Percentiles rank a stretch among this genome's conserved stretches.
These are phyloP conservation scores for Heliconius congener DNA, from an alignment of 1,140 invertebrate species.

Conservation along the genomic window DNA sequence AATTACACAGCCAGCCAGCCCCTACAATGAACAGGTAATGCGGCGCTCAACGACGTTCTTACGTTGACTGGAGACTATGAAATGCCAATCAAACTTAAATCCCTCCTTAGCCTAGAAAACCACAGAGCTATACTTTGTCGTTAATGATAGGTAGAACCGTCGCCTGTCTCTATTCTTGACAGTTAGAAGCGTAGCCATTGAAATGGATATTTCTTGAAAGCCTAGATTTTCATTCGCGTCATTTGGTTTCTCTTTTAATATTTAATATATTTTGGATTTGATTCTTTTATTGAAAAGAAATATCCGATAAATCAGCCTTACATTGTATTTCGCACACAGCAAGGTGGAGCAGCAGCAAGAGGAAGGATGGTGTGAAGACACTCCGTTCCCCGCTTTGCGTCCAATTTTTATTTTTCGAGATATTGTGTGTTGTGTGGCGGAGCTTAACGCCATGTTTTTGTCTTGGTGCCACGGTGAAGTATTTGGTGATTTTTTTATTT, in stretches of 20 bases:
- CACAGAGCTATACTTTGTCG: constrained; percentile 8
- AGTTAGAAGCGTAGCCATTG: constrained; percentile 38
- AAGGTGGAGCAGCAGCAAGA: too few species aligned
- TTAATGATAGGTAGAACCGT: constrained; percentile 11
- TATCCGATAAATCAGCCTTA: too few species aligned
- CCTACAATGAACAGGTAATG: constrained; percentile 49
- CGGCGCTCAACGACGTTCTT: constrained; percentile 57
- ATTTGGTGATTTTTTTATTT: too few species aligned
- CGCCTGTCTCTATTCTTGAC: constrained; percentile 15
- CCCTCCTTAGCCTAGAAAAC: constrained; percentile 21
- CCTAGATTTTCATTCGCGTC: background rate
- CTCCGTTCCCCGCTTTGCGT: too few species aligned
- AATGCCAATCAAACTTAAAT: constrained; percentile 67
- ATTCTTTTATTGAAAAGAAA: too few species aligned
- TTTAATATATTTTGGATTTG: background rate
- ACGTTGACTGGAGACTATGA: constrained; percentile 48
- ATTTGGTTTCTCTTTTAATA: background rate
- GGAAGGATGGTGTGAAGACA: too few species aligned
- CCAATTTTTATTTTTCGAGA: too few species aligned
- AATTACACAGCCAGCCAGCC: constrained; percentile 26
- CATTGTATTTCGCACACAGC: too few species aligned
- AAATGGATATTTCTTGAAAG: constrained; percentile 37
- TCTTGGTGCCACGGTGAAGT: too few species aligned
- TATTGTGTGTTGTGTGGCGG: too few species aligned
- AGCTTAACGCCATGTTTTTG: too few species aligned